Evolutionary conservation across 1,140 invertebrate genomes (phyloP).

Genomic region (Aphaenogaster floridana): DNA sequence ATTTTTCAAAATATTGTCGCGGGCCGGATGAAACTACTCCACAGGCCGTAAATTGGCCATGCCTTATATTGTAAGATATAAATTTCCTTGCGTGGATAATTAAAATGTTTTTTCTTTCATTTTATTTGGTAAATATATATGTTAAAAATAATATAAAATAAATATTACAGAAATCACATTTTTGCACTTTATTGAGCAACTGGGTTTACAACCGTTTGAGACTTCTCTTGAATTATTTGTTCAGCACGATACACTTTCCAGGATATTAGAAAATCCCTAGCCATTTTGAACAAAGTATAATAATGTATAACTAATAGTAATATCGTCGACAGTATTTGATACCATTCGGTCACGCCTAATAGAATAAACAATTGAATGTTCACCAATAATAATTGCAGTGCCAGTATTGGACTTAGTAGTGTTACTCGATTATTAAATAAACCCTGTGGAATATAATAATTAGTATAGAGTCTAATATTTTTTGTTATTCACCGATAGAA

Average conservation of each 20-base stretch:
- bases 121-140: not conserved
- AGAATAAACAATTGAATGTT: slow-evolving; percentile 93
- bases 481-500: not conserved
- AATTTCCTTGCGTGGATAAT: not conserved
- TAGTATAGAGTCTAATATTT: slow-evolving; percentile 25
- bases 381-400: slow-evolving; percentile 91
- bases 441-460: slow-evolving; percentile 88
- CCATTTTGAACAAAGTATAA: slow-evolving; percentile 95
- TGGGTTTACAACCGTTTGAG: slow-evolving; percentile 64
- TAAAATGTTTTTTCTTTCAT: not conserved
- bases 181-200: slow-evolving; percentile 68
- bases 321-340: slow-evolving; percentile 95
- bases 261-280: slow-evolving; percentile 94
- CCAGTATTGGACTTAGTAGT: slow-evolving; percentile 91
- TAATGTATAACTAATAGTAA: slow-evolving; percentile 96
- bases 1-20: no score
- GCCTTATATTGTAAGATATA: not conserved
- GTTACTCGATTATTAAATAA: slow-evolving; percentile 96
- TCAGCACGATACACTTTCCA: slow-evolving; percentile 93
- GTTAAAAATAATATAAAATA: slow-evolving; percentile 29
- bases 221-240: slow-evolving; percentile 89
- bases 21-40: no score
- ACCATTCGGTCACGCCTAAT: slow-evolving; percentile 94
- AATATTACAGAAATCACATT: slow-evolving; percentile 16
- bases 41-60: no score